Conservation (phyloP, 2,113 vertebrate genomes). For the Dendropsophus ebraccatus region DNA sequence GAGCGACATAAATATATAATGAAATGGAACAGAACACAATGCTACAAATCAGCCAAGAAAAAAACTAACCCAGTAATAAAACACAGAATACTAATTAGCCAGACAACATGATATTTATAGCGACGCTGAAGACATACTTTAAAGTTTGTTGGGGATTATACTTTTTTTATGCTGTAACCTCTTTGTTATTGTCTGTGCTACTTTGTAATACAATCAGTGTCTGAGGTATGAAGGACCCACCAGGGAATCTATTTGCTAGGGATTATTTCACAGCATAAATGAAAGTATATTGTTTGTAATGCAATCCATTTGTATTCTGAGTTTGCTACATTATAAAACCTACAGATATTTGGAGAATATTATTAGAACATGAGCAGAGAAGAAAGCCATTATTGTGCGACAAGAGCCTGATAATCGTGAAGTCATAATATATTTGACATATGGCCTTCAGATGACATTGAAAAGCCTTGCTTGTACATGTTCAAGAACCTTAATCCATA, state of each 20-base stretch:
- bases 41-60: conserved; percentile 27
- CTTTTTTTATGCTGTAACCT: neutral
- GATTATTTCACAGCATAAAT: conserved; percentile 4
- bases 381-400: neutral
- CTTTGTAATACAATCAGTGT: conserved; percentile 18
- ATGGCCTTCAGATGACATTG: neutral
- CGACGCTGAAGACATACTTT: neutral
- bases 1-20: conserved; percentile 45
- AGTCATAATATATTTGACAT: neutral
- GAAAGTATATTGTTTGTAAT: conserved; percentile 12
- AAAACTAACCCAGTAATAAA: neutral
- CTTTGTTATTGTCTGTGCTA: neutral
- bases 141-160: conserved; percentile 7
- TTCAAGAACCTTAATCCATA: conserved; percentile 55
- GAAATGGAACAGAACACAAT: conserved; percentile 27
- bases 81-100: conserved; percentile 28
- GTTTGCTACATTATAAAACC: neutral
- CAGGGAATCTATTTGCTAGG: conserved; percentile 32
- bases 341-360: neutral
- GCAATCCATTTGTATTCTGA: conserved; percentile 6
- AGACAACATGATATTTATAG: conserved; percentile 18
- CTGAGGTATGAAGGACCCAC: conserved; percentile 13
- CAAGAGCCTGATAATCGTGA: neutral
- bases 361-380: neutral
- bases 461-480: neutral